Evolutionary conservation across 2,888 invertebrate genomes (phyloP).

Genomic region (Clanis bilineata): DNA sequence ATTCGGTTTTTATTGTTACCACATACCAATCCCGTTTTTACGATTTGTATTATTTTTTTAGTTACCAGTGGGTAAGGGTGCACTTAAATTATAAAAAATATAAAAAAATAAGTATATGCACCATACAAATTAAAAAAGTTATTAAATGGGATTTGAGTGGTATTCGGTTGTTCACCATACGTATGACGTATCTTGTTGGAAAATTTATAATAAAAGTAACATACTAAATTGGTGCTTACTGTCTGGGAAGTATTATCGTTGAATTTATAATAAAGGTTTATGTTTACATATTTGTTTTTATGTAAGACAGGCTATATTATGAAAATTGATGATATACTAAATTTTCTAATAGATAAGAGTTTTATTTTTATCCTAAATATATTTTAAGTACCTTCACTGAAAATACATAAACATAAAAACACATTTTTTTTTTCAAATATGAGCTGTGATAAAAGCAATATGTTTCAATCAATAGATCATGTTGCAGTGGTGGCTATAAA

Average conservation of each 20-base stretch:
- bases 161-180: neutral
- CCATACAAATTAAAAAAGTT: neutral
- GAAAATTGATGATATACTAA: conserved; percentile 73
- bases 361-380: conserved; percentile 44
- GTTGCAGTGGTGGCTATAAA: too few relatives aligned
- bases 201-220: conserved; percentile 5
- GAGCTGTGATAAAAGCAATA: too few relatives aligned
- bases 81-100: neutral
- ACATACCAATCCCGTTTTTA: conserved; percentile 11
- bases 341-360: conserved; percentile 67
- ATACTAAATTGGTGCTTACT: conserved; percentile 57
- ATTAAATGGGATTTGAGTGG: conserved; percentile 8
- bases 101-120: neutral
- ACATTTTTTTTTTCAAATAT: neutral
- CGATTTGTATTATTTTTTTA: conserved; percentile 5
- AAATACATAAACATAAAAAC: too few relatives aligned
- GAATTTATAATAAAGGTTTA: conserved; percentile 61
- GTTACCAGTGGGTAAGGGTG: conserved; percentile 9
- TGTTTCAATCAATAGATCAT: too few relatives aligned
- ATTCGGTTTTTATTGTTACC: neutral
- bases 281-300: conserved; percentile 63
- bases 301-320: conserved; percentile 67
- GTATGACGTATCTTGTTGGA: neutral
- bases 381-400: neutral
- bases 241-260: conserved; percentile 61